These are phyloP conservation scores for Pithys albifrons DNA, from an alignment of 2,113 vertebrate genomes.

Conservation along the genomic window DNA sequence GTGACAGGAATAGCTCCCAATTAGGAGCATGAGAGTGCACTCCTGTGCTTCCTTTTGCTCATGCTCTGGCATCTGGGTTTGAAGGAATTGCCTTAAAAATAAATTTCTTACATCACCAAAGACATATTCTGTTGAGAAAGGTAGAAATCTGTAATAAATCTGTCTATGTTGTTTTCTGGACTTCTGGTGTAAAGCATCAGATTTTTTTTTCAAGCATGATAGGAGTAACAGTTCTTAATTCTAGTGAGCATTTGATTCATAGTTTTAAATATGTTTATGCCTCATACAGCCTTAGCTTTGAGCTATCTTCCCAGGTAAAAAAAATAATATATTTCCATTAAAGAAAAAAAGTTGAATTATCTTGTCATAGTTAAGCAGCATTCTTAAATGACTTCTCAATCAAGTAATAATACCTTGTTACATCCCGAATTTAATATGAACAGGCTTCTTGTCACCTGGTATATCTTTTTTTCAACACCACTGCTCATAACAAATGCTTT, in stretches of 20 bases:
- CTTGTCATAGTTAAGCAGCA: neutral
- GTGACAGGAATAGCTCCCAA: neutral
- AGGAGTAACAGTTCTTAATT: neutral
- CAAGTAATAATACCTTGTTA: neutral
- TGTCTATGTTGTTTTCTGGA: neutral
- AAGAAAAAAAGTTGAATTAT: neutral
- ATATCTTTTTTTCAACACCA: neutral
- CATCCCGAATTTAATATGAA: neutral
- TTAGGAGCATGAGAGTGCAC: neutral
- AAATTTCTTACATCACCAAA: neutral
- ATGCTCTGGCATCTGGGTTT: neutral
- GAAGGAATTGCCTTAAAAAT: neutral
- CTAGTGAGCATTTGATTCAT: neutral
- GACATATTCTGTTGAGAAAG: neutral
- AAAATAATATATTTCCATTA: neutral
- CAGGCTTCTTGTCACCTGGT: neutral
- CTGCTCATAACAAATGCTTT: neutral
- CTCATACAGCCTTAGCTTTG: neutral
- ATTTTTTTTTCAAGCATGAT: neutral
- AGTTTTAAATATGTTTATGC: neutral
- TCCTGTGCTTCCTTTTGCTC: neutral
- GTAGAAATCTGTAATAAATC: neutral
- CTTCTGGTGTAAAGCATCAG: neutral
- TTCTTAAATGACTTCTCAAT: constrained; percentile 3
- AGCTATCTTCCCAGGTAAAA: neutral